Evolutionary conservation across 2,113 vertebrate genomes (phyloP), one percentile per base, ranked within the genome.

Genomic region (Fregetta grallaria): DNA sequence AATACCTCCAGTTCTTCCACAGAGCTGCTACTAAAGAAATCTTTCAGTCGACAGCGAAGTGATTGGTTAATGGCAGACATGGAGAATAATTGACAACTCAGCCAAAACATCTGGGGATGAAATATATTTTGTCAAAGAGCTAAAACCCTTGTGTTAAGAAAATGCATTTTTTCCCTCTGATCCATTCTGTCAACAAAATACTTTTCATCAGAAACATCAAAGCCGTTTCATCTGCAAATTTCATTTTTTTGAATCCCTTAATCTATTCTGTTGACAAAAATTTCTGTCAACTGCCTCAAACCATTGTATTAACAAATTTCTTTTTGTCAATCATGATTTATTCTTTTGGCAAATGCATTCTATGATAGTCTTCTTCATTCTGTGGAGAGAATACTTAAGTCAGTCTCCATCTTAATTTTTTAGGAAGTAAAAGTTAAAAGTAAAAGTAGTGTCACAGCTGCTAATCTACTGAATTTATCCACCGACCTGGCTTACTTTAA

Each of bases 231-330:
- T 98, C 97, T 97, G 97, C 94, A 97, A 97, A 97, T 98, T 98
- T 98, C 94, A 96, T 97, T 95, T 95, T 95, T 97, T 95, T 85
- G 93, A 98, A 97, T 97, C 97, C 95, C 80, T 97, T 98, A 97
- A 98, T 98, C 97, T 98, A 94, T 56, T 97, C 91, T 96, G 97
- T 98, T 98, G 98, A 98, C 98, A 98, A 98, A 98, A 97, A 97
- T 89, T 97, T 97, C 97, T 98, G 97, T 98, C 98, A 98, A 97
- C 96, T 94, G 96, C 95, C 96, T 97, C 92, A 96, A 97, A 98
- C 86, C 84, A 98, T 96, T 98, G 97, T 97, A 98, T 98, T 98
- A 98, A 97, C 97, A 98, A 97, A 97, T 98, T 98, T 98, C 45
- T 68, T 96, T 97, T 98, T 98, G 98, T 98, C 98, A 98, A 50